Conservation (phyloP, 2,888 invertebrate species). For the Cyaniris semiargus region DNA sequence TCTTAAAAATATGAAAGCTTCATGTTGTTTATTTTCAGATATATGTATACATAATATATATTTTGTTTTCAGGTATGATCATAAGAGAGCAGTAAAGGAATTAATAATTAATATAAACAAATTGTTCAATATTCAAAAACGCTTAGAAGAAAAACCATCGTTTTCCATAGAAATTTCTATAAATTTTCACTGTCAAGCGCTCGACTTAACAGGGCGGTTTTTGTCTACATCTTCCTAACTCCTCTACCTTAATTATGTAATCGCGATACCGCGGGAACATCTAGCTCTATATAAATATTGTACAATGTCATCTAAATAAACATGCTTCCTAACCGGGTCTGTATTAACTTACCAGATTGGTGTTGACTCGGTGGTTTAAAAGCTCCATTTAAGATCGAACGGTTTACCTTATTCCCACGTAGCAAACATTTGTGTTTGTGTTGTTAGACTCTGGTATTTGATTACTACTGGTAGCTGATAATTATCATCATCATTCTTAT, state of each 20-base stretch:
- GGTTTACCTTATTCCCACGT: slow-evolving; percentile 44
- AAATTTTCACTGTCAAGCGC: too few relatives aligned
- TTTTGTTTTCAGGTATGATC: too few relatives aligned
- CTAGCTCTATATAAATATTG: slow-evolving; percentile 20
- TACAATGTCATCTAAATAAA: slow-evolving; percentile 35
- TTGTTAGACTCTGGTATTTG: slow-evolving; percentile 29
- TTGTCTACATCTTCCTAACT: not conserved
- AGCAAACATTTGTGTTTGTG: slow-evolving; percentile 39
- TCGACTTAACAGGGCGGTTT: not conserved
- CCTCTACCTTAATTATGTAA: not conserved
- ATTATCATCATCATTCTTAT: not conserved
- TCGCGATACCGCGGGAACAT: not conserved
- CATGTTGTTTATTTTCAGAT: not conserved
- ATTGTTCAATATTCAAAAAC: too few relatives aligned
- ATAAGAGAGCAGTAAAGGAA: too few relatives aligned
- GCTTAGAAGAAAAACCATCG: too few relatives aligned
- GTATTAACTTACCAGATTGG: slow-evolving; percentile 44
- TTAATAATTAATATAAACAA: too few relatives aligned
- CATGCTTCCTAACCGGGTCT: slow-evolving; percentile 33
- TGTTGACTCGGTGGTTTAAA: slow-evolving; percentile 42
- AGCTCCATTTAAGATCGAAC: slow-evolving; percentile 43
- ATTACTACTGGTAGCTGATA: slow-evolving; percentile 25
- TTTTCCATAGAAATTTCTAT: too few relatives aligned
- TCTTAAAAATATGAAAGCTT: not conserved
- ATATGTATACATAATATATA: too few relatives aligned